Conservation (phyloP, 2,113 vertebrate species). For the Myotis brandtii region DNA sequence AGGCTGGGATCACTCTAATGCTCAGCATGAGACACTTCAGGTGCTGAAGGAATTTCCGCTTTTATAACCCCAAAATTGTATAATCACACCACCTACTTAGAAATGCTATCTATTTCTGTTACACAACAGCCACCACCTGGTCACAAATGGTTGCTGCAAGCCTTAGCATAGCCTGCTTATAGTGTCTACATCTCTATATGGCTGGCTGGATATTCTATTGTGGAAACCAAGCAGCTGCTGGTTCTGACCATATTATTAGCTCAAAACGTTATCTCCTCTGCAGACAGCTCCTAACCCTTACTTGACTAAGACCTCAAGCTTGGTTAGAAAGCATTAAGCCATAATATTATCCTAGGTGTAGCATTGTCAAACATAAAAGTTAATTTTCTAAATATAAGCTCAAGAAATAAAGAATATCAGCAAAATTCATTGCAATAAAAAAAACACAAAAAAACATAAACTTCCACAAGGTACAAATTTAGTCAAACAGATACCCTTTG, state of each 20-base stretch:
- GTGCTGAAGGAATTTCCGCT: constrained; percentile 67
- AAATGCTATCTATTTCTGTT: constrained; percentile 42
- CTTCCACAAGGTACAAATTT: not conserved
- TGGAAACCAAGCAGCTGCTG: not conserved
- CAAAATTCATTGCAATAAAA: constrained; percentile 4
- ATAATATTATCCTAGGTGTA: not conserved
- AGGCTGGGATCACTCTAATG: not conserved
- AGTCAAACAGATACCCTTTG: not conserved
- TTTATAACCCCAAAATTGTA: constrained; percentile 82
- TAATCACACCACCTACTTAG: constrained; percentile 79
- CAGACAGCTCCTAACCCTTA: not conserved
- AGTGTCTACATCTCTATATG: not conserved
- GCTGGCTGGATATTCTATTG: not conserved
- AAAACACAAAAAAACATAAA: not conserved
- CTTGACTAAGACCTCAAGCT: not conserved
- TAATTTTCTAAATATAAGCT: constrained; percentile 33
- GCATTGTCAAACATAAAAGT: not conserved
- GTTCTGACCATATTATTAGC: not conserved
- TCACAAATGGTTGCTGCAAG: constrained; percentile 68
- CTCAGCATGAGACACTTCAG: constrained; percentile 44
- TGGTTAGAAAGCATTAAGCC: constrained; percentile 25
- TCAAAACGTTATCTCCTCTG: not conserved
- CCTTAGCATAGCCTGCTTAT: not conserved
- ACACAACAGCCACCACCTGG: constrained; percentile 80
- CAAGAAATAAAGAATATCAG: not conserved